Percentiles rank a stretch among this genome's conserved stretches.
These are phyloP conservation scores for Petromus typicus DNA, from an alignment of 2,113 vertebrate species.

Conservation along the genomic window DNA sequence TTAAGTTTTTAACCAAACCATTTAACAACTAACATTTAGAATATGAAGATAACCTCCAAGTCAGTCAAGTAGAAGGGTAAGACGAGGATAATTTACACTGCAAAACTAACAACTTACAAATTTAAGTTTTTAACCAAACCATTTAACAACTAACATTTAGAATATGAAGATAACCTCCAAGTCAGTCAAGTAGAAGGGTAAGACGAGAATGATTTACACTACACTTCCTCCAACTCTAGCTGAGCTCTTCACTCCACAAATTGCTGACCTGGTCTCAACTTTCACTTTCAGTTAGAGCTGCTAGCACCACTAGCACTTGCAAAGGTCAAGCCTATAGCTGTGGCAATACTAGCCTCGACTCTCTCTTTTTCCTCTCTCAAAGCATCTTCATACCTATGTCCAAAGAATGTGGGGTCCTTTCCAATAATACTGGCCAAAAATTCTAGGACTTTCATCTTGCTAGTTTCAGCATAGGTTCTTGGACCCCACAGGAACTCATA, in stretches of 20 bases:
- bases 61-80: background rate
- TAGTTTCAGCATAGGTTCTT: background rate
- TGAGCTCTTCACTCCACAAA: background rate
- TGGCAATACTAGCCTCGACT: background rate
- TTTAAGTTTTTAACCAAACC: background rate
- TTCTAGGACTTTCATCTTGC: slow-evolving; percentile 15
- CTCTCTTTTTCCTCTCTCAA: slow-evolving; percentile 50
- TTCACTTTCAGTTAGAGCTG: background rate
- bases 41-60: too few species aligned
- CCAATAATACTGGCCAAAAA: background rate
- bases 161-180: too few species aligned
- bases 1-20: background rate
- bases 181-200: background rate
- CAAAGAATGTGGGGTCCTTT: slow-evolving; percentile 33
- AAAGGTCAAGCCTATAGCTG: too few species aligned
- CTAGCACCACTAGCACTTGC: background rate
- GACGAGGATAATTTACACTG: background rate
- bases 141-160: too few species aligned
- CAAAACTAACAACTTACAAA: background rate
- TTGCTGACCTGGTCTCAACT: background rate
- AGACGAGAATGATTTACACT: background rate
- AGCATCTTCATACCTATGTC: slow-evolving; percentile 39
- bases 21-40: background rate
- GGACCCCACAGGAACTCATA: slow-evolving; percentile 29
- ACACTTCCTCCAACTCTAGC: background rate